Percentiles rank a stretch among this genome's conserved stretches.
These are phyloP conservation scores for Temnothorax nylanderi DNA, from an alignment of 1,140 invertebrate species.

Conservation along the genomic window DNA sequence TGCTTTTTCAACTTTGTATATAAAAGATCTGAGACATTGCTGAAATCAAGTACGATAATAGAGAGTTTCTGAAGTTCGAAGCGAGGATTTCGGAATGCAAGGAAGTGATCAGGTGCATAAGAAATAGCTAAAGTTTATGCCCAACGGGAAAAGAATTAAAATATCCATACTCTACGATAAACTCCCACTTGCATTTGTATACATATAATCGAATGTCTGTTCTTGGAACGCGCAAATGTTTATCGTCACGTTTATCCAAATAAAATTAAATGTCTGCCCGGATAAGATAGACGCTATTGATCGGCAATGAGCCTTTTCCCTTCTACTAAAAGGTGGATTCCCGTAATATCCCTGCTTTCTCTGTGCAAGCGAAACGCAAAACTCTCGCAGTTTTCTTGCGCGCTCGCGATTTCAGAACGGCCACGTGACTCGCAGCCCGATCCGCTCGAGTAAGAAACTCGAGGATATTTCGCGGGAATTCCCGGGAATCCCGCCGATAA, in stretches of 20 bases:
- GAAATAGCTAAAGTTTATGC: not conserved
- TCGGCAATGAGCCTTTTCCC: not conserved
- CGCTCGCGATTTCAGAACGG: slow-evolving; percentile 25
- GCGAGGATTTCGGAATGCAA: not conserved
- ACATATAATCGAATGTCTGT: not conserved
- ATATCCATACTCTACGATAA: not conserved
- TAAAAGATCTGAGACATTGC: not conserved
- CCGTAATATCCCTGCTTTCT: not conserved
- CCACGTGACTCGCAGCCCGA: slow-evolving; percentile 56
- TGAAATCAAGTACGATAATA: not conserved
- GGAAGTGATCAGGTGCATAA: not conserved
- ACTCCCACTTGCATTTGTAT: not conserved
- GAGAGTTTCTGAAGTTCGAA: not conserved
- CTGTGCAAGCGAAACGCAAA: slow-evolving; percentile 30
- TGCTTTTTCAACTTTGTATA: not conserved
- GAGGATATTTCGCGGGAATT: slow-evolving; percentile 58
- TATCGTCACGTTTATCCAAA: slow-evolving; percentile 21
- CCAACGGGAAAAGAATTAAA: not conserved
- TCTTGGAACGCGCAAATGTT: not conserved
- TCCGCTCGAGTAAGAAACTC: slow-evolving; percentile 44
- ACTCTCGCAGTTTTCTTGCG: slow-evolving; percentile 17
- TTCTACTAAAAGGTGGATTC: not conserved
- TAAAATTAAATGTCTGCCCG: slow-evolving; percentile 13
- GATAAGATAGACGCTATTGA: not conserved
- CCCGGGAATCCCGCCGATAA: slow-evolving; percentile 54